Percentiles rank a stretch among this genome's conserved stretches.
Evolutionary conservation across 2,888 invertebrate genomes (phyloP).

Genomic region (Cephus rjabovi): DNA sequence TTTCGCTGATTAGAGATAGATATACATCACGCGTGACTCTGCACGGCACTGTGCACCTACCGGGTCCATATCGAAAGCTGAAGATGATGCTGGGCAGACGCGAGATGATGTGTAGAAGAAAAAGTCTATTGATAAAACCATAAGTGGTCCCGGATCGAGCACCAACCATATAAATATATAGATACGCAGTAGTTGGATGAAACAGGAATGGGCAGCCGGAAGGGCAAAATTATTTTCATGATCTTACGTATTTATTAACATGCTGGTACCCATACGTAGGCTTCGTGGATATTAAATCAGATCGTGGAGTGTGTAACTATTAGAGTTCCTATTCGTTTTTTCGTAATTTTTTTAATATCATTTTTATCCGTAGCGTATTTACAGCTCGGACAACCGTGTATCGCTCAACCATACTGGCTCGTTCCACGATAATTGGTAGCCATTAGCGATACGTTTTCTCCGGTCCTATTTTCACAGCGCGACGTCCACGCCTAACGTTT

Average conservation of each 20-base stretch:
- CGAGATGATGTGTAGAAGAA: not conserved
- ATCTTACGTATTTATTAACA: not conserved
- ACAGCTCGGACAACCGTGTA: not conserved
- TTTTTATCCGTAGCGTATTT: not conserved
- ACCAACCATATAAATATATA: not conserved
- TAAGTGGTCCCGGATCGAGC: not conserved
- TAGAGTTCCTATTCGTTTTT: not conserved
- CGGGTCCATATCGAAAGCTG: not conserved
- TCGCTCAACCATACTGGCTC: not conserved
- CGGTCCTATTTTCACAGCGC: not conserved
- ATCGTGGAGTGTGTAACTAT: not conserved
- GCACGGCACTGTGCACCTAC: not conserved
- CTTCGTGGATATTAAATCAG: not conserved
- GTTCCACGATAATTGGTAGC: not conserved
- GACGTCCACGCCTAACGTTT: conserved; percentile 24
- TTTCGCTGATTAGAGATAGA: not conserved
- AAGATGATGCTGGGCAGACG: not conserved
- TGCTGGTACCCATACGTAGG: not conserved
- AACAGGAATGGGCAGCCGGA: not conserved
- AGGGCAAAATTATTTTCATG: not conserved
- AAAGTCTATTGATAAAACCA: not conserved
- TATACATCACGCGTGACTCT: not conserved
- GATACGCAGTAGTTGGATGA: not conserved
- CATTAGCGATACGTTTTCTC: not conserved
- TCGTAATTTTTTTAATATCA: not conserved